Evolutionary conservation across 2,113 vertebrate genomes (phyloP).

Genomic region (Tauraco erythrolophus): DNA sequence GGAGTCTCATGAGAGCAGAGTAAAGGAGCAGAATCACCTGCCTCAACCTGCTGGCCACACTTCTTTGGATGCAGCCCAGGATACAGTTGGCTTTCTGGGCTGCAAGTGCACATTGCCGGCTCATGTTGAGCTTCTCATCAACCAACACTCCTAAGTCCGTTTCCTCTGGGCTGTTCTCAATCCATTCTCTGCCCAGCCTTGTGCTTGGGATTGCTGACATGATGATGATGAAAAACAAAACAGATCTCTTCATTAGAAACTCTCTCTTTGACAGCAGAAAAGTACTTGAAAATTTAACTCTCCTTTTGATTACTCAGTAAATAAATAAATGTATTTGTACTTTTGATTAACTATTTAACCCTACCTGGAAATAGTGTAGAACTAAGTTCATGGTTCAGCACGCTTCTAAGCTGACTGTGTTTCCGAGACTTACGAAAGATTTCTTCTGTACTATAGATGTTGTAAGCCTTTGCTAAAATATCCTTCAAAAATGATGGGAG

Average conservation of each 20-base stretch:
- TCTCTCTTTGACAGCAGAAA: not conserved
- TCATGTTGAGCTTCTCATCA: no score
- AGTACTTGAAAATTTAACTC: not conserved
- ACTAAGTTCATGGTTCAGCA: not conserved
- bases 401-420: not conserved
- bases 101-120: no score
- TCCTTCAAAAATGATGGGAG: not conserved
- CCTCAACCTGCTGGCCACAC: no score
- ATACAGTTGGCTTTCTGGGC: no score
- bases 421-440: not conserved
- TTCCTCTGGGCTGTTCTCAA: no score
- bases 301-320: not conserved
- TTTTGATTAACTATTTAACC: not conserved
- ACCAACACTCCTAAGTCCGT: no score
- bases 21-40: no score
- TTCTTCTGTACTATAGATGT: not conserved
- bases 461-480: not conserved
- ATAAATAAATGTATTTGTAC: not conserved
- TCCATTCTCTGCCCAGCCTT: no score
- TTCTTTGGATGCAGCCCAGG: no score
- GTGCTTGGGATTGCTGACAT: no score
- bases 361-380: not conserved
- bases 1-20: no score
- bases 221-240: not conserved
- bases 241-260: not conserved